These are phyloP conservation scores for Anodontia alba DNA, from an alignment of 2,888 invertebrate genomes.

Conservation along the genomic window DNA sequence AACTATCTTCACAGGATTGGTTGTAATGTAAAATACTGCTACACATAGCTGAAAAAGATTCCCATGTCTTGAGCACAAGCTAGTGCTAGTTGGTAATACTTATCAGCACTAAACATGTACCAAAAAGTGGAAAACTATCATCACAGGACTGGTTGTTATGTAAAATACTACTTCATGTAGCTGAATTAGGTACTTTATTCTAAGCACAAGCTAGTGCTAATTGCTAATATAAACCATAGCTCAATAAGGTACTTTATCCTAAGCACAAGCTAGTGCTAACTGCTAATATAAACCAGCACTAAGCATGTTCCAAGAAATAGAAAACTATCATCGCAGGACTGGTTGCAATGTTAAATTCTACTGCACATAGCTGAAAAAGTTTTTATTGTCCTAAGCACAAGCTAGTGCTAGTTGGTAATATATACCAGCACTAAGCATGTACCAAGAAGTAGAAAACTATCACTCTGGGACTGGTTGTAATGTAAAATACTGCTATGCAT, in stretches of 20 bases:
- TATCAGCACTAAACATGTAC: background rate
- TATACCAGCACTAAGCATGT: background rate
- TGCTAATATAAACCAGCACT: background rate
- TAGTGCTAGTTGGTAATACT: background rate
- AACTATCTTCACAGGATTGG: background rate
- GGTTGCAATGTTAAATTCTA: background rate
- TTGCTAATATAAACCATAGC: no score
- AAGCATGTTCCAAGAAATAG: background rate
- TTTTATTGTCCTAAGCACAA: background rate
- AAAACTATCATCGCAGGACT: background rate
- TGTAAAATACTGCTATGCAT: no score
- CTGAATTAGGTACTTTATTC: no score
- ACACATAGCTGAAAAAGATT: background rate
- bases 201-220: no score
- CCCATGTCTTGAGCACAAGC: background rate
- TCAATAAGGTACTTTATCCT: background rate
- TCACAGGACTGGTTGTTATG: no score
- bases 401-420: background rate
- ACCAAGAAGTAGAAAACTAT: background rate
- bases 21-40: background rate
- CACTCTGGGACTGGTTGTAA: background rate
- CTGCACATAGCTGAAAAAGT: background rate
- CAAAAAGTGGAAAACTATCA: background rate
- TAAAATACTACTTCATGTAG: no score
- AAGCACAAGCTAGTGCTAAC: constrained; percentile 9